Conservation (phyloP, 2,888 invertebrate species). For the Lithosia quadra region DNA sequence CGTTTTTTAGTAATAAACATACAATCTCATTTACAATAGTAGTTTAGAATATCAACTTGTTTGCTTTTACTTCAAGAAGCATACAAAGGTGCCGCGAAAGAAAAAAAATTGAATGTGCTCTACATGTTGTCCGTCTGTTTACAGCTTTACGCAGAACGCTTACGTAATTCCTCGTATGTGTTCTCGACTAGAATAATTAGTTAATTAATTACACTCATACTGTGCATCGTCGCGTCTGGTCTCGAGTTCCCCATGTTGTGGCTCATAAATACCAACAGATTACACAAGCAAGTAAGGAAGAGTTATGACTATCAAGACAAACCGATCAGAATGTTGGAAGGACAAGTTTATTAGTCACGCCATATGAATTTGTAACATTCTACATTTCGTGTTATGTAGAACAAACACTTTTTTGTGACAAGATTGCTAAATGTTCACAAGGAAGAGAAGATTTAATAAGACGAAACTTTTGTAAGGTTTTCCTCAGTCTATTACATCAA, state of each 20-base stretch:
- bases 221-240: conserved; percentile 48
- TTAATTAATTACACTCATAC: conserved; percentile 69
- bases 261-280: conserved; percentile 29
- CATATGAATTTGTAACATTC: conserved; percentile 43
- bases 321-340: conserved; percentile 49
- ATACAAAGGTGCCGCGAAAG: background rate
- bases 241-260: conserved; percentile 18
- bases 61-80: background rate
- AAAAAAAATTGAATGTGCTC: background rate
- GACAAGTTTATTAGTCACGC: conserved; percentile 57
- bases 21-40: background rate
- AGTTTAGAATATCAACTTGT: background rate
- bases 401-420: conserved; percentile 10
- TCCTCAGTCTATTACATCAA: background rate
- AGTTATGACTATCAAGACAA: conserved; percentile 26
- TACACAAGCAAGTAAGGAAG: conserved; percentile 45
- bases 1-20: background rate
- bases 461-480: background rate
- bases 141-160: conserved; percentile 45
- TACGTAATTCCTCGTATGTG: conserved; percentile 59
- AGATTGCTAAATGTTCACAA: background rate
- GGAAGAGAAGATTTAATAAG: background rate
- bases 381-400: conserved; percentile 31
- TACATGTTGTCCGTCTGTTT: conserved; percentile 31
- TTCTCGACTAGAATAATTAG: conserved; percentile 59